phyloP scores from a whole-genome alignment of 2,888 invertebrate species.

The Dilophus febrilis region DNA sequence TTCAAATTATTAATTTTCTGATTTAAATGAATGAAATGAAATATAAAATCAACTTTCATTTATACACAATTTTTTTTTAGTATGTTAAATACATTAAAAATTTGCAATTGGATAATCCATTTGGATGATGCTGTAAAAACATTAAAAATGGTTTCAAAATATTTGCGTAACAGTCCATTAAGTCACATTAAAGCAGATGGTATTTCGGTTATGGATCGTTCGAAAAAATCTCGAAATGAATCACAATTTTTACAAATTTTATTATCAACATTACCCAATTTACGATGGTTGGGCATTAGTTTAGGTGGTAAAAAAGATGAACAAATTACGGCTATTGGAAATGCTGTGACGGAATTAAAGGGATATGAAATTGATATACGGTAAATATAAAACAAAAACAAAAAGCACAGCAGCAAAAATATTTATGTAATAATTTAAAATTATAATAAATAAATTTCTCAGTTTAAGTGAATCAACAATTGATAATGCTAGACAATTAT shows the following conservation, averaged over 20 bases:
- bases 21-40: too few species aligned
- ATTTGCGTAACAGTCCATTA: conserved; percentile 18
- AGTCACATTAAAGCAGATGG: conserved; percentile 21
- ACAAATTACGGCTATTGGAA: conserved; percentile 19
- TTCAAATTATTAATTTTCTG: neutral
- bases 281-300: conserved; percentile 21
- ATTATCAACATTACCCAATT: conserved; percentile 16
- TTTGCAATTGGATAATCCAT: conserved; percentile 21
- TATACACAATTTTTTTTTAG: conserved; percentile 12
- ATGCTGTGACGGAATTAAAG: conserved; percentile 19
- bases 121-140: conserved; percentile 19
- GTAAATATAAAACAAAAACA: too few species aligned
- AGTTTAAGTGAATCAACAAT: conserved; percentile 22
- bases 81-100: conserved; percentile 19
- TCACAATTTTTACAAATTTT: conserved; percentile 18
- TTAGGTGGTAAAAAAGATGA: conserved; percentile 19
- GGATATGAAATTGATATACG: conserved; percentile 22
- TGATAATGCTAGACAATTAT: conserved; percentile 20
- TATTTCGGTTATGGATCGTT: conserved; percentile 18
- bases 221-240: conserved; percentile 18
- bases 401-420: too few species aligned
- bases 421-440: too few species aligned
- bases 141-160: conserved; percentile 17
- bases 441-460: too few species aligned
- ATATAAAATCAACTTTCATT: too few species aligned